A percentile compares a stretch with the other conserved stretches of the same genome.
Conservation (phyloP, 1,140 invertebrate species). For the Thereuonema tuberculata region DNA sequence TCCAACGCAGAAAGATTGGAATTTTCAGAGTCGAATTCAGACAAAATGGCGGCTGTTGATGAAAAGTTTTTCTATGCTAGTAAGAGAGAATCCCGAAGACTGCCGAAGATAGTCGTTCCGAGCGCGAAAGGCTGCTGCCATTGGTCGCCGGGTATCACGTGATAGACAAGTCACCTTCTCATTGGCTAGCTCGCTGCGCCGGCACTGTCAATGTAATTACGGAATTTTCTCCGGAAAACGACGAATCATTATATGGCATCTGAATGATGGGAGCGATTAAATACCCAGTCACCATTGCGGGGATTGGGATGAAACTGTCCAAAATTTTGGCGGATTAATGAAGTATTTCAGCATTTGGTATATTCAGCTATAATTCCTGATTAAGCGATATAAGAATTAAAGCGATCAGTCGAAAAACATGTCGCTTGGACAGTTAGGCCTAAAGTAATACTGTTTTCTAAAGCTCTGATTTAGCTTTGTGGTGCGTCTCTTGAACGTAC, state of each 20-base stretch:
- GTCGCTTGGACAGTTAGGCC: no score
- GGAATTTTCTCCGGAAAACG: constrained; percentile 8
- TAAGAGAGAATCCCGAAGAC: constrained; percentile 46
- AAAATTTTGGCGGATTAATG: no score
- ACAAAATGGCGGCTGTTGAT: constrained; percentile 85
- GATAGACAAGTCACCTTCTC: constrained; percentile 21
- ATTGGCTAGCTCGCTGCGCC: constrained; percentile 19
- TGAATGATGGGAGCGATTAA: constrained; percentile 10
- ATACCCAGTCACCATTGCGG: background rate
- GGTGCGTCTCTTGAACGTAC: no score
- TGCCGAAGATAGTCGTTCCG: constrained; percentile 48
- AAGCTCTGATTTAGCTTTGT: no score
- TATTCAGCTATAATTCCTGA: no score
- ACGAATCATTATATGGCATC: constrained; percentile 2
- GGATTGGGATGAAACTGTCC: no score
- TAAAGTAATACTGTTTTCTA: no score
- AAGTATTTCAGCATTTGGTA: no score
- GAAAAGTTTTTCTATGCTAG: constrained; percentile 82
- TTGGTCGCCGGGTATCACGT: constrained; percentile 43
- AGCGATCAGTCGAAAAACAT: no score
- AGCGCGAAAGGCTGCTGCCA: constrained; percentile 26
- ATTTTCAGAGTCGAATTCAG: constrained; percentile 54
- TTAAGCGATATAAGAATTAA: no score
- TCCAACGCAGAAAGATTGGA: constrained; percentile 36
- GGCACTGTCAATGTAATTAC: constrained; percentile 7